These are phyloP conservation scores for Silurus meridionalis DNA, from an alignment of 2,113 vertebrate species.

Conservation along the genomic window DNA sequence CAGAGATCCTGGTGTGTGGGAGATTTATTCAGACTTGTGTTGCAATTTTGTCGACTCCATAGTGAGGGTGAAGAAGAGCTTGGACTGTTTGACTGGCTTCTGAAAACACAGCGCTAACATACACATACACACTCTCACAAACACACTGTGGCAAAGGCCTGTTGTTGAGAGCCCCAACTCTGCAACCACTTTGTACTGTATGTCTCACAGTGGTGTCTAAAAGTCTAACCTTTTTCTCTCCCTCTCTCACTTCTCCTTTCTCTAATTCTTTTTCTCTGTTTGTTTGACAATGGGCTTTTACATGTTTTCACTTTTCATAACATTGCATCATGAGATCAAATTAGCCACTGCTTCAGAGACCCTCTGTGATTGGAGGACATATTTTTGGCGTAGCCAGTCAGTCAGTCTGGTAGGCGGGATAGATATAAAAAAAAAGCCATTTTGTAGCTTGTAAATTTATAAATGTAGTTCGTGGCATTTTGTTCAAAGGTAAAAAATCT, in stretches of 20 bases:
- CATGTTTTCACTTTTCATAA: background rate
- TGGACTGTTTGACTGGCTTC: conserved; percentile 93
- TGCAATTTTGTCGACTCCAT: conserved; percentile 84
- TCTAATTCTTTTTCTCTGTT: background rate
- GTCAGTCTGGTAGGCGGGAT: background rate
- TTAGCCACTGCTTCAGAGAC: conserved; percentile 1
- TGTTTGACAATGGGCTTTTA: background rate
- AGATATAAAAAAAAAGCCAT: conserved; percentile 35
- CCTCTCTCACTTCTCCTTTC: background rate
- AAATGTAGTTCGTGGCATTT: conserved; percentile 45
- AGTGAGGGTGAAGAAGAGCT: conserved; percentile 66
- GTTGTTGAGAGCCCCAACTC: background rate
- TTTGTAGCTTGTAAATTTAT: conserved; percentile 61
- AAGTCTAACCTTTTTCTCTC: background rate
- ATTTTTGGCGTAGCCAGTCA: conserved; percentile 43
- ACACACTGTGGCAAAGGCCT: background rate
- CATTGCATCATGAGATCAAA: background rate
- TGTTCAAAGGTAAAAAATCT: conserved; percentile 50
- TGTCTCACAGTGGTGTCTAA: background rate
- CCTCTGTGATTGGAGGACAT: conserved; percentile 18
- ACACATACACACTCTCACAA: conserved; percentile 7
- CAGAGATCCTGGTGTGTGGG: conserved; percentile 90
- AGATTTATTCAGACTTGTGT: conserved; percentile 86
- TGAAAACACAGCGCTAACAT: conserved; percentile 78
- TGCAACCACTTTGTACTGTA: background rate